phyloP scores from a whole-genome alignment of 1,140 invertebrate genomes.

The Cydia strobilella region DNA sequence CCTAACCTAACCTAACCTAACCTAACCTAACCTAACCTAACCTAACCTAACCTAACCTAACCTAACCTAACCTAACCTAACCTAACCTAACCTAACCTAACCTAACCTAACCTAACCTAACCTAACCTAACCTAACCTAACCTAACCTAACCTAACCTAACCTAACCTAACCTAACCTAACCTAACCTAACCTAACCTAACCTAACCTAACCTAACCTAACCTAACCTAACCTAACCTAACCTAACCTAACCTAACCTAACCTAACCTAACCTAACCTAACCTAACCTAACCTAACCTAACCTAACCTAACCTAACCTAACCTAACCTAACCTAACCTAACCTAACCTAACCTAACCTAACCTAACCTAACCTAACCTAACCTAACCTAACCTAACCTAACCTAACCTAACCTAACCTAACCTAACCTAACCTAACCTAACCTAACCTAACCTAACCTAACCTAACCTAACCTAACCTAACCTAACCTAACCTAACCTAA shows the following conservation, averaged over 20 bases:
- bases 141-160: conserved; percentile 36
- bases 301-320: conserved; percentile 20
- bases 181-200: too few relatives aligned
- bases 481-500: too few relatives aligned
- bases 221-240: too few relatives aligned
- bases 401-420: conserved; percentile 20
- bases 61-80: conserved; percentile 50
- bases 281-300: conserved; percentile 20
- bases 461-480: not conserved
- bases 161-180: too few relatives aligned
- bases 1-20: conserved; percentile 20
- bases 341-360: conserved; percentile 20
- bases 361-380: conserved; percentile 20
- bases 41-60: conserved; percentile 47
- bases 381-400: conserved; percentile 20
- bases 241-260: too few relatives aligned
- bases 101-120: conserved; percentile 49
- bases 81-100: conserved; percentile 48
- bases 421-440: conserved; percentile 18
- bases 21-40: conserved; percentile 33
- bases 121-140: conserved; percentile 45
- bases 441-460: not conserved
- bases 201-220: too few relatives aligned
- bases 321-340: conserved; percentile 20
- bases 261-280: conserved; percentile 20